Conservation (phyloP, 2,888 invertebrate genomes). For the Onthophagus sagittarius region DNA sequence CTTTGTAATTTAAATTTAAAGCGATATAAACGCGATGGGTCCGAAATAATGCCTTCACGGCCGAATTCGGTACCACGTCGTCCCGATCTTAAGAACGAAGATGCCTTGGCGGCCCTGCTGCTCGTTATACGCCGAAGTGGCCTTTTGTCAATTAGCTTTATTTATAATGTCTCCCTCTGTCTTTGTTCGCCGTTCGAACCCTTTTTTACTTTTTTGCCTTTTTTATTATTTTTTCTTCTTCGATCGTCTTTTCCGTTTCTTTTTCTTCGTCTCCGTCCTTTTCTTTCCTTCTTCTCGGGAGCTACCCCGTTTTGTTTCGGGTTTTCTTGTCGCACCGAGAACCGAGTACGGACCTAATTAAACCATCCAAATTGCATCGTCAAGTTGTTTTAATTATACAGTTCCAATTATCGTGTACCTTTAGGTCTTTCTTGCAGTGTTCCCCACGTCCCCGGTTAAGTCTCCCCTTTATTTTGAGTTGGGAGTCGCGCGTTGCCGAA, state of each 20-base stretch:
- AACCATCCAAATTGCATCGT: slow-evolving; percentile 35
- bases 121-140: slow-evolving; percentile 31
- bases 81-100: slow-evolving; percentile 13
- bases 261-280: background rate
- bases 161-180: slow-evolving; percentile 23
- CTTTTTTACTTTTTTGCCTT: background rate
- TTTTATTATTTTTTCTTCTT: background rate
- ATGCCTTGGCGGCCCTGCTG: slow-evolving; percentile 10
- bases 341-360: slow-evolving; percentile 29
- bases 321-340: background rate
- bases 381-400: slow-evolving; percentile 34
- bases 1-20: slow-evolving; percentile 42
- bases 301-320: slow-evolving; percentile 4
- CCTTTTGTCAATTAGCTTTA: slow-evolving; percentile 34
- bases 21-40: slow-evolving; percentile 28
- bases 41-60: slow-evolving; percentile 19
- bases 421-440: slow-evolving; percentile 11
- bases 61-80: slow-evolving; percentile 8
- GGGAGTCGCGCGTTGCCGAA: background rate
- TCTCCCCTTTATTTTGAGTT: background rate
- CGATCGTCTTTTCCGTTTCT: background rate
- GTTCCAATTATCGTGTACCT: slow-evolving; percentile 34
- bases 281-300: background rate
- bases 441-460: background rate
- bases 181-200: slow-evolving; percentile 14